Conservation (phyloP, 2,888 invertebrate species). For the Epirrhoe tristata region DNA sequence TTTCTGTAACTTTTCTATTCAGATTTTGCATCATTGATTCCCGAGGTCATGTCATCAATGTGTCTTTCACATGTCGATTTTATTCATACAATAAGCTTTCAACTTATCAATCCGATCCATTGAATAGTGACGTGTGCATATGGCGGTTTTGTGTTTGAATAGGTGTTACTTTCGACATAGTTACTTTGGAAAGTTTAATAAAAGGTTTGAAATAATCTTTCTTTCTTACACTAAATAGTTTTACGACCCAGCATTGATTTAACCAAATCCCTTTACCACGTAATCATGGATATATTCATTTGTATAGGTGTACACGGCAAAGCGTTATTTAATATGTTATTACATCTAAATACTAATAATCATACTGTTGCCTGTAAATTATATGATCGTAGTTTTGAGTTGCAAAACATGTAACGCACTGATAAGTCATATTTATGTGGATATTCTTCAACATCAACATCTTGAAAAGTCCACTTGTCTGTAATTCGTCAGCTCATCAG, state of each 20-base stretch:
- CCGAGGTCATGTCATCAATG: constrained; percentile 22
- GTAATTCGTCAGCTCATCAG: constrained; percentile 12
- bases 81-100: constrained; percentile 1
- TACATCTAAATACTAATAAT: too few species aligned
- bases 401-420: too few species aligned
- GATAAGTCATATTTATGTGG: too few species aligned
- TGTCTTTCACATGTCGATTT: constrained; percentile 13
- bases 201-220: neutral
- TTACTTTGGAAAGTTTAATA: neutral
- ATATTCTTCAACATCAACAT: too few species aligned
- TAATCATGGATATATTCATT: too few species aligned
- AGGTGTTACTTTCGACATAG: neutral
- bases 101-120: constrained; percentile 5
- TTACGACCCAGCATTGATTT: too few species aligned
- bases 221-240: too few species aligned
- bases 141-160: neutral
- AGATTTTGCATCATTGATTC: constrained; percentile 16
- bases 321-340: too few species aligned
- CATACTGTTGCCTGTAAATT: too few species aligned
- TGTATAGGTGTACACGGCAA: too few species aligned
- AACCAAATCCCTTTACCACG: too few species aligned
- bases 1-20: constrained; percentile 22
- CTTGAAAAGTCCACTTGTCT: neutral
- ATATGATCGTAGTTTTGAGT: too few species aligned
- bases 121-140: neutral